Base-by-base conservation (phyloP, 1,140 invertebrate species). In the Zaprionus inermis region DNA sequence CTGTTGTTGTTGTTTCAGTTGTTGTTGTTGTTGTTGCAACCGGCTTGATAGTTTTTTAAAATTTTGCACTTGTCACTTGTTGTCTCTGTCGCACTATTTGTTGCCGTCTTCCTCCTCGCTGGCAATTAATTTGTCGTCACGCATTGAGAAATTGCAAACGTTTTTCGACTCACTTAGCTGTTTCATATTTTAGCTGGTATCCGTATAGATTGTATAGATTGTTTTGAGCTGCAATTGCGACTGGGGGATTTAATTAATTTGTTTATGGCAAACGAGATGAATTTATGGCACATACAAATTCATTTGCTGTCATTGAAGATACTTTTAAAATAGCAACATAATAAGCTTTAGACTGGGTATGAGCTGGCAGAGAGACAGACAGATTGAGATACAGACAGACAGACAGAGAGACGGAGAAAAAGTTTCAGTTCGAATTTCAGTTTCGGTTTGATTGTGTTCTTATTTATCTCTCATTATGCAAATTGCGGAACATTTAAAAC, bases 141-240 rank as follows among this genome's bases (percentile, higher is more conserved):
- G 79, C 72, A 73, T 75, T 85, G 76, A 79, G 61, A 68, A 79
- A 84, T 81, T 72, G 72, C 75, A 81, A 70, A 57, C 76, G 78
- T 52, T 77, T 81, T 83, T 60, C 20, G 38, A 59, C 32, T 72
- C 60, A 67, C 65, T 52, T 81, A 71, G 51, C 38, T 44, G 38
- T 44, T 70, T 58, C 64, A 74, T 78, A 69, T 68, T 70, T 67
- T 46, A 64, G 24, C 24, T 65, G 55, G 14, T 16, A 41, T 41
- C 24, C 24, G 38, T 41, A 16, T 16, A 41, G 63, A 46, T 20
- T 18, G 16, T 49, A 18, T 34, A 60, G 49, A 79, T 65, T 59
- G 52, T 65, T 80, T 80, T 54, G 34, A 58, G 51, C 16, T 38
- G 34, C 66, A 75, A 81, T 60, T 28, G 14, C 52, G 41, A 44